These are phyloP conservation scores for Crotophaga sulcirostris DNA, from an alignment of 2,113 vertebrate genomes.

Conservation along the genomic window DNA sequence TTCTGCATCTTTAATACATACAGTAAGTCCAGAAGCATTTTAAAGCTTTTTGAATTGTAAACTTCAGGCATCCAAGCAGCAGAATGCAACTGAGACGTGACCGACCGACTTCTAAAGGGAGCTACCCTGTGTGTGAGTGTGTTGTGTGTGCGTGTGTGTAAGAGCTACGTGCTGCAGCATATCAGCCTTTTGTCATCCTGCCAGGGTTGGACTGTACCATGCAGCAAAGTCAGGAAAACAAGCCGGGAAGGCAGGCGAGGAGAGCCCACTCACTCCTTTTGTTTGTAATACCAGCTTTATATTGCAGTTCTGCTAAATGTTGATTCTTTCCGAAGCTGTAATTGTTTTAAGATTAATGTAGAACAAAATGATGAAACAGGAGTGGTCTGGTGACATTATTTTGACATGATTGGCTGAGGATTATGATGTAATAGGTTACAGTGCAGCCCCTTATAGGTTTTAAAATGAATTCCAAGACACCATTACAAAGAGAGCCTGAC, in stretches of 20 bases:
- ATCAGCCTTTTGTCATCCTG: slow-evolving; percentile 87
- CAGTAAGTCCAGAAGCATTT: not conserved
- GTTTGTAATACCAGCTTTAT: slow-evolving; percentile 18
- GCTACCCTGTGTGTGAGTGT: slow-evolving; percentile 62
- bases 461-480: slow-evolving; percentile 85
- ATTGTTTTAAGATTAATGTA: slow-evolving; percentile 76
- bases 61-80: slow-evolving; percentile 68
- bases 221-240: slow-evolving; percentile 72
- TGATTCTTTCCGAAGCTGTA: slow-evolving; percentile 45
- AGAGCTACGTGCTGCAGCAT: slow-evolving; percentile 85
- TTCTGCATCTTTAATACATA: not conserved
- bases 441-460: slow-evolving; percentile 88
- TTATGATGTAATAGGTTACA: slow-evolving; percentile 98
- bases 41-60: slow-evolving; percentile 27
- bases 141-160: not conserved
- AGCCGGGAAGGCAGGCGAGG: not conserved
- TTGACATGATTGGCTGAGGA: slow-evolving; percentile 92
- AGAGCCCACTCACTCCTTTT: slow-evolving; percentile 41
- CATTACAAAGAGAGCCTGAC: slow-evolving; percentile 78
- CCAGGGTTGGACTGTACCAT: slow-evolving; percentile 82
- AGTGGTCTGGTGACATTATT: slow-evolving; percentile 89
- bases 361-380: slow-evolving; percentile 83
- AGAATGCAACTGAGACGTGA: slow-evolving; percentile 67
- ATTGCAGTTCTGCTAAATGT: slow-evolving; percentile 29
- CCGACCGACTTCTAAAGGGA: slow-evolving; percentile 65